Conservation (phyloP, 64 coral and sea anemone species). For the Platygyra sinensis region DNA sequence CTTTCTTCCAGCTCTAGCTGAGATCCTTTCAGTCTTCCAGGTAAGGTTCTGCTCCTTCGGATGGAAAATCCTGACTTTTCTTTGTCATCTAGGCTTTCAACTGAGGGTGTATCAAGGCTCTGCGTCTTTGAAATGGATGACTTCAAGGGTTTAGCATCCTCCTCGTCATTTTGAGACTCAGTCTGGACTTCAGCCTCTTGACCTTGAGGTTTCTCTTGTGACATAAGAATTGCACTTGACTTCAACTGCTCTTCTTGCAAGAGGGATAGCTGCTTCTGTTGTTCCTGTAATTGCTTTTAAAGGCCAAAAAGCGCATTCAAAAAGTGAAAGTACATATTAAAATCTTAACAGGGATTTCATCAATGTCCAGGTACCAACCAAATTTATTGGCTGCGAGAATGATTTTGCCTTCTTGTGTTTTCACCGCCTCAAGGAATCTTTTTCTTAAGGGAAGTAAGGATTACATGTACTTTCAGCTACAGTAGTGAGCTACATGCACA, state of each 20-base stretch:
- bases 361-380: no score
- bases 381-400: no score
- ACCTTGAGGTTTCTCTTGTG: slow-evolving; percentile 24
- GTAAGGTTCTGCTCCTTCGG: slow-evolving; percentile 15
- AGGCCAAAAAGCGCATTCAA: no score
- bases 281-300: slow-evolving; percentile 15
- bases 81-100: not conserved
- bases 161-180: not conserved
- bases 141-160: slow-evolving; percentile 2
- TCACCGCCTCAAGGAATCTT: no score
- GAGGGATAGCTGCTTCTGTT: slow-evolving; percentile 15
- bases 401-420: no score
- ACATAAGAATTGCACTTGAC: not conserved
- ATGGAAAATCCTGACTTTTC: not conserved
- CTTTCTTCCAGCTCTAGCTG: slow-evolving; percentile 2
- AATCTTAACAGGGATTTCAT: no score
- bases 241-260: slow-evolving; percentile 23
- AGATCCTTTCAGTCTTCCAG: slow-evolving; percentile 6
- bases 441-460: no score
- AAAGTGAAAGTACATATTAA: not conserved
- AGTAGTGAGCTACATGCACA: no score
- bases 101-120: not conserved
- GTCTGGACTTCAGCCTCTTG: slow-evolving; percentile 14
- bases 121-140: not conserved
- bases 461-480: no score